Evolutionary conservation across 2,888 invertebrate species (phyloP).

Genomic region (Ectemnius cavifrons): DNA sequence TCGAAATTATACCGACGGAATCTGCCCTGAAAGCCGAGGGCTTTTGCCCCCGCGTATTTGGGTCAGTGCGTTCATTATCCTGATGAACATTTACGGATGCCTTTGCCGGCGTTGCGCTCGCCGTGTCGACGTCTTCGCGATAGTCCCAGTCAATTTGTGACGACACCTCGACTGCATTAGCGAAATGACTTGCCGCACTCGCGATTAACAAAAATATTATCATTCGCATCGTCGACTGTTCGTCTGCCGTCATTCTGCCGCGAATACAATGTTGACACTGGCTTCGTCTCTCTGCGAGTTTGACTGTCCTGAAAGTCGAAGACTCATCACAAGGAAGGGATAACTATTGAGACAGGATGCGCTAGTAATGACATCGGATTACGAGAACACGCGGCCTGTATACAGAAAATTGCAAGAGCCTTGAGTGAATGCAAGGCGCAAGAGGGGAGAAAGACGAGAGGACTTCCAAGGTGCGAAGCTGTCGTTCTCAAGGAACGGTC

Average conservation of each 20-base stretch:
- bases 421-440: constrained; percentile 35
- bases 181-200: constrained; percentile 28
- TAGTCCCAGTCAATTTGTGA: constrained; percentile 62
- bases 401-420: constrained; percentile 61
- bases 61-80: not conserved
- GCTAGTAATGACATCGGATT: constrained; percentile 49
- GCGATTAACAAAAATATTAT: constrained; percentile 2
- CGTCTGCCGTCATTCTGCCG: constrained; percentile 29
- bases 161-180: constrained; percentile 52
- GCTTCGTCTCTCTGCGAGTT: constrained; percentile 13
- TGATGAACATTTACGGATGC: constrained; percentile 14
- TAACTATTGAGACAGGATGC: constrained; percentile 47
- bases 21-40: not conserved
- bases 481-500: constrained; percentile 15
- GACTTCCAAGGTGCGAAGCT: constrained; percentile 9
- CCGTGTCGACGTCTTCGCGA: constrained; percentile 25
- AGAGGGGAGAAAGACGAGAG: constrained; percentile 15
- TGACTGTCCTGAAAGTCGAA: constrained; percentile 1
- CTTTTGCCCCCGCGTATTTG: not conserved
- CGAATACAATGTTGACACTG: constrained; percentile 13
- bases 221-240: constrained; percentile 7
- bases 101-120: not conserved
- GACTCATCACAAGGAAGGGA: constrained; percentile 40
- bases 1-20: not conserved
- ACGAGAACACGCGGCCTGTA: constrained; percentile 14